phyloP scores from a whole-genome alignment of 53 echinoderm and acorn worm genomes.

The Crossaster papposus region DNA sequence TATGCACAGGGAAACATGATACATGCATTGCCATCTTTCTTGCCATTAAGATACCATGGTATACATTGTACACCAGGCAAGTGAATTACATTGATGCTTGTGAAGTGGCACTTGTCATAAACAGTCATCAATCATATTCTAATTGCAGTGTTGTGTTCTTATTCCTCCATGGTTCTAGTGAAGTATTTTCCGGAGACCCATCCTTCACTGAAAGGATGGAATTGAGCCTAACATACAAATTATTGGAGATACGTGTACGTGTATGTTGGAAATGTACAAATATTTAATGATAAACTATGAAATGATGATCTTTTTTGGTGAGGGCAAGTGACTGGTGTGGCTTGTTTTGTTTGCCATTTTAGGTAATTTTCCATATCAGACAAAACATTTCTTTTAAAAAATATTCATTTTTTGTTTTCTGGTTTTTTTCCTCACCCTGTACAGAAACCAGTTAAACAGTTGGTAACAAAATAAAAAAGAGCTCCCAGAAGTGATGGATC shows the following conservation, averaged over 20 bases:
- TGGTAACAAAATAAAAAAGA: too few species aligned
- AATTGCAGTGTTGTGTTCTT: neutral
- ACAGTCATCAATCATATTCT: slow-evolving; percentile 3
- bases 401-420: too few species aligned
- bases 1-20: neutral
- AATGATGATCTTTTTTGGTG: too few species aligned
- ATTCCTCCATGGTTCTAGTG: too few species aligned
- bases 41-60: neutral
- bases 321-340: too few species aligned
- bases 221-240: neutral
- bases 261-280: neutral
- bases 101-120: slow-evolving; percentile 11
- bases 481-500: too few species aligned
- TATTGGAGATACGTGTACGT: neutral
- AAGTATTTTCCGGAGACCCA: too few species aligned
- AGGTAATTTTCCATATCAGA: slow-evolving; percentile 30
- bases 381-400: slow-evolving; percentile 31
- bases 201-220: too few species aligned
- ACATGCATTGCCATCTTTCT: neutral
- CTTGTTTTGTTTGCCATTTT: too few species aligned
- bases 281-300: too few species aligned
- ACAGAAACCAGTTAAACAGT: too few species aligned
- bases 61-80: neutral
- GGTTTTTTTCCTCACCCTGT: too few species aligned
- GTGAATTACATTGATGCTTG: neutral